Conservation (phyloP, 2,888 invertebrate species). For the Volucella inflata region DNA sequence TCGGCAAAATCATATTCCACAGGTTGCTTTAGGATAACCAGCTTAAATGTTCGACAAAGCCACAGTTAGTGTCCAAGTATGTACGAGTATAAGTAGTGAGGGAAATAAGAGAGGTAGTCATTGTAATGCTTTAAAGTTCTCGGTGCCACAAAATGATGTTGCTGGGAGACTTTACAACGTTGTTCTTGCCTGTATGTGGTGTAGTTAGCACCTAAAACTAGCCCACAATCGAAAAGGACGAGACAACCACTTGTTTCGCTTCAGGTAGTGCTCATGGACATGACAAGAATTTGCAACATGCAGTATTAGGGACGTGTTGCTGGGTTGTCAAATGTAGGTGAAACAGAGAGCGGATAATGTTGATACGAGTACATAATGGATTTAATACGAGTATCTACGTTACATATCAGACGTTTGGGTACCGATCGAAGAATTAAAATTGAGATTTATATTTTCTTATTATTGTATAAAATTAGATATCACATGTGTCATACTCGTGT, state of each 20-base stretch:
- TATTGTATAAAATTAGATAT: no score
- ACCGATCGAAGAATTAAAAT: no score
- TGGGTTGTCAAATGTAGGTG: constrained; percentile 33
- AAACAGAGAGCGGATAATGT: constrained; percentile 17
- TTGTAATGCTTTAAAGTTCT: constrained; percentile 20
- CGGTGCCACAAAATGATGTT: constrained; percentile 41
- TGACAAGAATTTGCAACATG: constrained; percentile 32
- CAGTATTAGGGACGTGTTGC: constrained; percentile 31
- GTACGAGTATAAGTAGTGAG: neutral
- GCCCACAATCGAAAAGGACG: constrained; percentile 41
- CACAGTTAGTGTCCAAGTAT: neutral
- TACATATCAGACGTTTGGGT: no score
- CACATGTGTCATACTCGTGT: no score
- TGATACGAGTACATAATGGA: no score
- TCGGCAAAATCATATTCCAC: constrained; percentile 12
- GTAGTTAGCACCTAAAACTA: constrained; percentile 42
- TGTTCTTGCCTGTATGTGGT: constrained; percentile 31
- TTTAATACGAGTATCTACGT: no score
- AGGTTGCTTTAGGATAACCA: constrained; percentile 28
- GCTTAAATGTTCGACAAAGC: constrained; percentile 15
- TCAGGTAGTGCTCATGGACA: constrained; percentile 38
- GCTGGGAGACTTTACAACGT: constrained; percentile 35
- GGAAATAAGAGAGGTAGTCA: neutral
- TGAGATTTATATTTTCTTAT: no score
- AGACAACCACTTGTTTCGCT: constrained; percentile 25